phyloP scores from a whole-genome alignment of 2,797 vertebrate genomes.

The Notolepis coatsorum region DNA sequence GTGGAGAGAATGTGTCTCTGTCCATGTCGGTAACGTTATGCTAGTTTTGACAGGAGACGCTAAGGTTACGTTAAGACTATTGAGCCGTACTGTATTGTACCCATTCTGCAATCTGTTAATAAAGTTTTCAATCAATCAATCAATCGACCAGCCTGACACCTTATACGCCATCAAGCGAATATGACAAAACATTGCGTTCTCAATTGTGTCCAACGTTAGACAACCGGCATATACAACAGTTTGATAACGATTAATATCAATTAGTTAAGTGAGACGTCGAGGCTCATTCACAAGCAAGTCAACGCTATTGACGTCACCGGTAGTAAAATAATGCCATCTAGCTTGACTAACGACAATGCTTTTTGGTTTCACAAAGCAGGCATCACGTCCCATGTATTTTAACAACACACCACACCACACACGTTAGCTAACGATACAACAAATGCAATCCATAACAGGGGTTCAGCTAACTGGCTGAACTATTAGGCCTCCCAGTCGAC shows the following conservation, averaged over 20 bases:
- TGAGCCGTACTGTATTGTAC: too few species aligned
- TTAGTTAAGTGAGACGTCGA: constrained; percentile 17
- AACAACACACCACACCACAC: background rate
- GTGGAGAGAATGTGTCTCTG: constrained; percentile 30
- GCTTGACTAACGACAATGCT: constrained; percentile 2
- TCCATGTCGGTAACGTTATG: constrained; percentile 64
- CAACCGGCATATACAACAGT: background rate
- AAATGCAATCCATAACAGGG: too few species aligned
- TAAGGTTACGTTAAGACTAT: too few species aligned
- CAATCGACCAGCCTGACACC: too few species aligned
- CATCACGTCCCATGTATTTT: background rate
- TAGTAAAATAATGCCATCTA: background rate
- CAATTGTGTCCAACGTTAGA: background rate
- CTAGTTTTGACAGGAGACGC: too few species aligned
- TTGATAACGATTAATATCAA: background rate
- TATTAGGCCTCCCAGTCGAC: too few species aligned
- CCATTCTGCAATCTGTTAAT: too few species aligned
- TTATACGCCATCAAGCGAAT: background rate
- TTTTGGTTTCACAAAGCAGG: background rate
- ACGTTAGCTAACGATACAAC: background rate
- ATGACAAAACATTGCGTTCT: background rate
- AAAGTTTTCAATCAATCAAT: too few species aligned
- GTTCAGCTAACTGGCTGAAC: too few species aligned
- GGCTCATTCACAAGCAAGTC: constrained; percentile 11
- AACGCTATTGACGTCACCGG: background rate